A percentile compares a stretch with the other conserved stretches of the same genome.
These are phyloP conservation scores for Cydia pomonella DNA, from an alignment of 1,140 invertebrate genomes.

Conservation along the genomic window DNA sequence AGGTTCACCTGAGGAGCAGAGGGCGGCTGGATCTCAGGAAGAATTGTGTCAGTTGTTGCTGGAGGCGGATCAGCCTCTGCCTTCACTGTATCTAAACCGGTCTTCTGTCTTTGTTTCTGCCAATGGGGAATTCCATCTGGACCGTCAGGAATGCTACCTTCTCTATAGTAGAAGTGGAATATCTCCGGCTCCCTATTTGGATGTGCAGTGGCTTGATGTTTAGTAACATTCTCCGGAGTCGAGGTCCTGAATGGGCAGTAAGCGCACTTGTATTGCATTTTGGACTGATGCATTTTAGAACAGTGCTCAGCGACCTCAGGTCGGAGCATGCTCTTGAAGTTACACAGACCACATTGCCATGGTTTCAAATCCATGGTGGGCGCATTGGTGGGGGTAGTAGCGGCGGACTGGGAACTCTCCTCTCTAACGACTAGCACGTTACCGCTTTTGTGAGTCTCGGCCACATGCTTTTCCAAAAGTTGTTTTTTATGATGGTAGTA, in stretches of 20 bases:
- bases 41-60: neutral
- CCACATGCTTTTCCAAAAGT: slow-evolving; percentile 84
- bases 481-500: slow-evolving; percentile 84
- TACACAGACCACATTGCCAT: slow-evolving; percentile 87
- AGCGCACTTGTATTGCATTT: slow-evolving; percentile 85
- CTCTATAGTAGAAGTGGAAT: slow-evolving; percentile 68
- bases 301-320: slow-evolving; percentile 83
- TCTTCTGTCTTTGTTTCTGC: slow-evolving; percentile 58
- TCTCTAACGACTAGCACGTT: slow-evolving; percentile 82
- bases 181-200: slow-evolving; percentile 53
- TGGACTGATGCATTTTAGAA: slow-evolving; percentile 81
- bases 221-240: slow-evolving; percentile 80
- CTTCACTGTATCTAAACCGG: slow-evolving; percentile 45
- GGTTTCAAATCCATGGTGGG: slow-evolving; percentile 81
- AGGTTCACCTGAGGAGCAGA: slow-evolving; percentile 42
- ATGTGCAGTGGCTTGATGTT: slow-evolving; percentile 77
- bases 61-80: slow-evolving; percentile 40
- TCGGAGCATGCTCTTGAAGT: slow-evolving; percentile 82
- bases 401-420: slow-evolving; percentile 51
- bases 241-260: slow-evolving; percentile 83
- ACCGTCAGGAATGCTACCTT: slow-evolving; percentile 58
- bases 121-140: slow-evolving; percentile 57
- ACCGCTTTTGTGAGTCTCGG: slow-evolving; percentile 82
- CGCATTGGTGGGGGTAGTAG: slow-evolving; percentile 43
- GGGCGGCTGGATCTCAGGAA: neutral